Base-by-base conservation (phyloP, 2,113 vertebrate genomes). In the Neolamprologus devosi region DNA sequence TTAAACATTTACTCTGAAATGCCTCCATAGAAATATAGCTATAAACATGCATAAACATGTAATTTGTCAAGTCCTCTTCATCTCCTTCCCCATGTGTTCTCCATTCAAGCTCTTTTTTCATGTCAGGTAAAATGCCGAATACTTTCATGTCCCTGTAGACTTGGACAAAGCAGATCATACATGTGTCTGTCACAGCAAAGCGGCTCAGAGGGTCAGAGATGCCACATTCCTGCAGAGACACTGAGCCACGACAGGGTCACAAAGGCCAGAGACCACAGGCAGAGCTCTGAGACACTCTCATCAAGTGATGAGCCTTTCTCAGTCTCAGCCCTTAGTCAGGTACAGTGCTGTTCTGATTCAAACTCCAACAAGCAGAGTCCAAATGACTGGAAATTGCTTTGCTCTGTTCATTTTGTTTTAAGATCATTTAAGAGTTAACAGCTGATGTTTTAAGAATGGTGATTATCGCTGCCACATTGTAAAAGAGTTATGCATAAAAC, bases 191-290 rank as follows among this genome's bases (percentile, higher is more conserved):
- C 68, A 40, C 63, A 54, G 83, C 45, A 83, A 57, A 84, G 80
- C 57, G 1, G 70, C 79, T 90, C 53, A 81, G 82, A 81, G 83
- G 87, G 90, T 91, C 90, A 91, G 53, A 85, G 58, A 89, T 85
- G 78, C 19, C 80, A 83, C 89, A 95, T 94, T 95, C 91, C 83
- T 88, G 84, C 78, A 40, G 86, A 88, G 88, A 92, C 87, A 85
- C 80, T 65, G n/a, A 82, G 87, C 81, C 88, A 51, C 49, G 19
- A 83, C 4, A 42, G 83, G 93, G 89, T 91, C 92, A 87, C 45
- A 87, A n/a, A 79, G 90, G 58, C 75, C 73, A 82, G 10, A 78
- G 87, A 73, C 58, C 88, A 55, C 51, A 83, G 80, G 88, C 55
- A 80, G 79, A 85, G 42, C 60, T 40, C 57, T 19, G n/a, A 75